phyloP scores from a whole-genome alignment of 2,113 vertebrate species.

The Cygnus atratus region DNA sequence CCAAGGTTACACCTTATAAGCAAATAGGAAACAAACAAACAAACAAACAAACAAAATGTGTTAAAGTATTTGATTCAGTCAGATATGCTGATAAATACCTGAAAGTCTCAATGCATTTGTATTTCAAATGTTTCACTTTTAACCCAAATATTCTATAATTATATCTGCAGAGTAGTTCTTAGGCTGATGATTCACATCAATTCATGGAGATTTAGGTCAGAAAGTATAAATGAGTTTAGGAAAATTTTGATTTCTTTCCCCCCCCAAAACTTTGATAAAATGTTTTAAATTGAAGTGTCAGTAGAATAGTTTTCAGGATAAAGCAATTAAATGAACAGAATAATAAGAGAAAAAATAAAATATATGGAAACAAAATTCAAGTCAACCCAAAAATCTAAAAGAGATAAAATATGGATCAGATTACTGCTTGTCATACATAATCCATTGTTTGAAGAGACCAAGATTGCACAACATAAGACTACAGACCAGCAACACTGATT shows the following conservation, averaged over 20 bases:
- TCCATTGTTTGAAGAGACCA: neutral
- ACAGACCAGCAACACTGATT: neutral
- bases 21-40: neutral
- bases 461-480: neutral
- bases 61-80: neutral
- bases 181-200: neutral
- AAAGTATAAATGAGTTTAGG: neutral
- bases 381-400: neutral
- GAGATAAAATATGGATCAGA: neutral
- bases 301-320: neutral
- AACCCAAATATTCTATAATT: neutral
- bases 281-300: neutral
- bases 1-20: neutral
- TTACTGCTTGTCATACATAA: neutral
- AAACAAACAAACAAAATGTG: neutral
- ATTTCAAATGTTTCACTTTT: neutral
- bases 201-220: neutral
- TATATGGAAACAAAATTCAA: neutral
- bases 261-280: neutral
- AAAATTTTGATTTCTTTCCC: neutral
- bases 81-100: neutral
- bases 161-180: neutral
- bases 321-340: neutral
- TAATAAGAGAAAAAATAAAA: neutral
- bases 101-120: neutral